Conservation (phyloP, 2,113 vertebrate genomes). For the Elachura formosa region DNA sequence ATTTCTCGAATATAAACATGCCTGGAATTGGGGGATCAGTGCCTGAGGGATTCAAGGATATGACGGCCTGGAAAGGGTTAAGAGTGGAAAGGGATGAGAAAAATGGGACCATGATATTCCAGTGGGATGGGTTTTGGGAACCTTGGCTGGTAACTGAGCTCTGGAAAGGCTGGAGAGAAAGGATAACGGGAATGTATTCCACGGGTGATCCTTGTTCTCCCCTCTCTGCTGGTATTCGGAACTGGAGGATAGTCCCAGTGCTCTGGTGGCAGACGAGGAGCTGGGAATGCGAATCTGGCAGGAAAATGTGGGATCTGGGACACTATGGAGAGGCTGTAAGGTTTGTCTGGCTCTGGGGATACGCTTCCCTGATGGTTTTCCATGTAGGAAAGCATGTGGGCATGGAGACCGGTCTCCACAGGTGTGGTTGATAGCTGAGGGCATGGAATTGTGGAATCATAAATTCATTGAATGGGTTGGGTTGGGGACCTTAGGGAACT, state of each 20-base stretch:
- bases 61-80: neutral
- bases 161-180: neutral
- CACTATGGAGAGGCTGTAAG: neutral
- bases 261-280: neutral
- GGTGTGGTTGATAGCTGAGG: neutral
- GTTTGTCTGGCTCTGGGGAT: neutral
- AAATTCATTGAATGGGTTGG: neutral
- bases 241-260: neutral
- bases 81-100: neutral
- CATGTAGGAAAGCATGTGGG: rapidly evolving
- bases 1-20: rapidly evolving
- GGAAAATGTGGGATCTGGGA: neutral
- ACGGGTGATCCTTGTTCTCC: neutral
- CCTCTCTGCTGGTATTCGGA: neutral
- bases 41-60: neutral
- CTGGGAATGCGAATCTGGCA: neutral
- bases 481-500: no score
- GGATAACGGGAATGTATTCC: neutral
- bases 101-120: neutral
- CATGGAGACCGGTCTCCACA: rapidly evolving
- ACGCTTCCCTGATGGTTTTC: neutral
- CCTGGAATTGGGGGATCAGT: neutral
- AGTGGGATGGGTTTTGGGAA: neutral
- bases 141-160: neutral
- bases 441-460: neutral